Evolutionary conservation across 2,797 vertebrate species (phyloP), one percentile per base, ranked within the genome.

Genomic region (Lepidocolaptes lacrymiger): DNA sequence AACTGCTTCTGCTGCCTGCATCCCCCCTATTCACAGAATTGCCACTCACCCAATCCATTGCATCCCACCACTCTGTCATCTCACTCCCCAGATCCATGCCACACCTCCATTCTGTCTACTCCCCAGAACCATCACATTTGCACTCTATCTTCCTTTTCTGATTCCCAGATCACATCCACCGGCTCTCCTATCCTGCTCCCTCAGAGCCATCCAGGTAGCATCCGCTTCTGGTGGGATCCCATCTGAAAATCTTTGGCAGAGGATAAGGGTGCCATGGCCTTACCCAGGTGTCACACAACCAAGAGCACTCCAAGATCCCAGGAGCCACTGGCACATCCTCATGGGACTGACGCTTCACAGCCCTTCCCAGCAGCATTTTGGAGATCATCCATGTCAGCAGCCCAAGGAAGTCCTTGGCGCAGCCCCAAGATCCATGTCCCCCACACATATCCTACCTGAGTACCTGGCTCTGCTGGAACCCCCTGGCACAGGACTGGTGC

Each of bases 131-230:
- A 10, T 24, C 26, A 12, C 43, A 32, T 44, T 14, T 34, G 43
- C 63, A 44, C 1, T 0, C 32, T 23, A 10, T 63, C 71, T 28
- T n/a, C 41, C 41, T 14, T 23, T 43, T 15, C 49, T 6, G 13
- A 30, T 64, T 39, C 58, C 59, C 52, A 78, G 23, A 12, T n/a
- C 26, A 23, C 24, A 30, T 4, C 7, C 12, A 46, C 44, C 44
- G 19, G 2, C 20, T 37, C 12, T 52, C 52, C 52, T 32, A 2
- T 59, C 44, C 36, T 14, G 10, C 34, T 39, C 8, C 4, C 43
- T 44, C 2, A 0, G 28, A 21, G 43, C n/a, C 41, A 12, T 18
- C 14, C 2, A 1, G 8, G 19, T 22, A 30, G 9, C 9, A 63
- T 34, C 26, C 30, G 8, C 26, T n/a, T 18, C 37, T 44, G 26